These are phyloP conservation scores for Nibea albiflora DNA, from an alignment of 2,113 vertebrate species.

Conservation along the genomic window DNA sequence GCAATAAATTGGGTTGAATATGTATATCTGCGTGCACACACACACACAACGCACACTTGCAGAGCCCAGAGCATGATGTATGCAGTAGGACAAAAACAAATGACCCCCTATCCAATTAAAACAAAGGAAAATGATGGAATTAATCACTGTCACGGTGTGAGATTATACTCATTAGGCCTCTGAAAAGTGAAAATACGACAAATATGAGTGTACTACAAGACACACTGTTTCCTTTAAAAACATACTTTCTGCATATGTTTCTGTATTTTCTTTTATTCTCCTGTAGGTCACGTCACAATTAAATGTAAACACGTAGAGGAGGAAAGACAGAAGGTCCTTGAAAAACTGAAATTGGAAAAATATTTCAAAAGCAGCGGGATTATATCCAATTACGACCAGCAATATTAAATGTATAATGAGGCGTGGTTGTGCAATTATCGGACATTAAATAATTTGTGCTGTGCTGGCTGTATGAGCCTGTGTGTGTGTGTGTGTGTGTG, in stretches of 20 bases:
- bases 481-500: slow-evolving; percentile 7
- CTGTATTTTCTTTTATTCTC: slow-evolving; percentile 9
- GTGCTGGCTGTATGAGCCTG: slow-evolving; percentile 17
- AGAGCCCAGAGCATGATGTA: slow-evolving; percentile 63
- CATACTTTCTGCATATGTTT: slow-evolving; percentile 18
- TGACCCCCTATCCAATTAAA: slow-evolving; percentile 87
- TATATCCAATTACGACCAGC: slow-evolving; percentile 1
- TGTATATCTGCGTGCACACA: slow-evolving; percentile 22
- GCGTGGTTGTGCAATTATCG: slow-evolving; percentile 7
- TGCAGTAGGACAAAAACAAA: slow-evolving; percentile 81
- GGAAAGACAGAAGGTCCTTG: neutral
- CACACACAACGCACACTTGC: slow-evolving; percentile 20
- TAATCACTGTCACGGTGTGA: slow-evolving; percentile 85
- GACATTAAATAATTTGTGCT: slow-evolving; percentile 37
- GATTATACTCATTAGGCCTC: slow-evolving; percentile 84
- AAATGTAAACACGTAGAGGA: neutral
- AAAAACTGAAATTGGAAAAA: neutral
- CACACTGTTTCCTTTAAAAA: neutral
- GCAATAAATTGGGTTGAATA: slow-evolving; percentile 53
- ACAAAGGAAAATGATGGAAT: slow-evolving; percentile 87
- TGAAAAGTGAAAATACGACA: slow-evolving; percentile 68
- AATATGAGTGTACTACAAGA: slow-evolving; percentile 32
- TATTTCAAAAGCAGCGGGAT: neutral
- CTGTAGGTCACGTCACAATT: neutral
- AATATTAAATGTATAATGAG: slow-evolving; percentile 18